Evolutionary conservation across 30 jellyfish, hydroid and myxozoan genomes (phyloP), one percentile per base, ranked within the genome.

Genomic region (Chironex yamaguchii): DNA sequence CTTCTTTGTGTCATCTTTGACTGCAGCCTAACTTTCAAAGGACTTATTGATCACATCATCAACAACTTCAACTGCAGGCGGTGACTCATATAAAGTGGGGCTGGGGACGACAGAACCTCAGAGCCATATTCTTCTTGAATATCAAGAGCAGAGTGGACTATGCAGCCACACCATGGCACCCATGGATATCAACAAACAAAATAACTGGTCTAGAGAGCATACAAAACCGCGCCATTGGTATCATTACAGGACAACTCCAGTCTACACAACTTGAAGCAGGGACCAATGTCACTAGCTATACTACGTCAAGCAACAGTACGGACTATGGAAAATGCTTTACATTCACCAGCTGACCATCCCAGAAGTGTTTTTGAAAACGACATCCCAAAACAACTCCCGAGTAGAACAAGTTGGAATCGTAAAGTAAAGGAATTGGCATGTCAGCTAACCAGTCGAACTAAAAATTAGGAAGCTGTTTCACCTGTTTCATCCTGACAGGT

Each of bases 11-110:
- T 65, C 54, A 9, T 4, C 71, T 54, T 65, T 2, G 79, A 65
- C 66, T 24, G 66, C 11, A 3, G 12, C 54, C 29, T 65, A 31
- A 11, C 51, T 25, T 65, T 65, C 20, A 29, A 29, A 27, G 62
- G 62, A 27, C 79, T 23, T 58, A 20, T 65, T 2, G 79, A 65
- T 20, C 13, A 23, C 35, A 4, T 65, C 62, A 65, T 20, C 2
- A 29, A 65, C 26, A 31, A 65, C 2, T 24, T 65, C 4, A 13
- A 9, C 6, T 65, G 30, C 62, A 29, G 29, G 79, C 79, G 6
- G 79, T 65, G 2, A 24, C 79, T 20, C 51, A 65, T 20, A 13
- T 54, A 25, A 25, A 65, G 67, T 65, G 79, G 79, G 79, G 79
- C 79, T 65, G 79, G 79, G 31, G 25, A 2, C 26, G 79, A 29